Evolutionary conservation across 2,113 vertebrate genomes (phyloP).

Genomic region (Pseudois nayaur): DNA sequence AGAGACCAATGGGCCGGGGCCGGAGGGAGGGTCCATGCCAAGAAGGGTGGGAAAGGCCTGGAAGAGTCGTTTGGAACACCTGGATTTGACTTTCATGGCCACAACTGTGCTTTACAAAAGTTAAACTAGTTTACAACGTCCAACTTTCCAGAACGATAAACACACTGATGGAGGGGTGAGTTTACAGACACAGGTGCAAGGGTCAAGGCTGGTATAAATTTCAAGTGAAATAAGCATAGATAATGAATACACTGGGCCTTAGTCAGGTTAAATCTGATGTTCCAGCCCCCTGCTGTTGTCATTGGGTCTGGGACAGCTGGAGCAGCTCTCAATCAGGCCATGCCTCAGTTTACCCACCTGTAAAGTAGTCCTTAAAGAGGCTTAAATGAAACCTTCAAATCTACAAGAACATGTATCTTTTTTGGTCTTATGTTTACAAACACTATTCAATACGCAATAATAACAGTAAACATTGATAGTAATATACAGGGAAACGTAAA

Average conservation of each 20-base stretch:
- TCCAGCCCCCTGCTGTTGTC: background rate
- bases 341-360: background rate
- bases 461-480: background rate
- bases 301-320: background rate
- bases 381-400: background rate
- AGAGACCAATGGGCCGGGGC: background rate
- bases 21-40: fast-evolving
- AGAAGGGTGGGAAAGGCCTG: background rate
- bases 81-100: background rate
- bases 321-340: background rate
- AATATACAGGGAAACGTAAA: background rate
- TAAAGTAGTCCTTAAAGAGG: background rate
- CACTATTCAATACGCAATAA: background rate
- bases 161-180: no score
- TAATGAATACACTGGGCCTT: background rate
- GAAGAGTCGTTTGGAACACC: background rate
- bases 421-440: background rate
- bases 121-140: background rate
- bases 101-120: background rate
- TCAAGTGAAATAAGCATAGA: background rate
- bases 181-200: background rate
- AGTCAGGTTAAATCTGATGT: background rate
- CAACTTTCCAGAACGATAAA: background rate
- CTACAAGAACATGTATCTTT: background rate
- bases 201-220: background rate